Evolutionary conservation across 2,797 vertebrate genomes (phyloP).

Genomic region (Phrynocephalus vlangalii): DNA sequence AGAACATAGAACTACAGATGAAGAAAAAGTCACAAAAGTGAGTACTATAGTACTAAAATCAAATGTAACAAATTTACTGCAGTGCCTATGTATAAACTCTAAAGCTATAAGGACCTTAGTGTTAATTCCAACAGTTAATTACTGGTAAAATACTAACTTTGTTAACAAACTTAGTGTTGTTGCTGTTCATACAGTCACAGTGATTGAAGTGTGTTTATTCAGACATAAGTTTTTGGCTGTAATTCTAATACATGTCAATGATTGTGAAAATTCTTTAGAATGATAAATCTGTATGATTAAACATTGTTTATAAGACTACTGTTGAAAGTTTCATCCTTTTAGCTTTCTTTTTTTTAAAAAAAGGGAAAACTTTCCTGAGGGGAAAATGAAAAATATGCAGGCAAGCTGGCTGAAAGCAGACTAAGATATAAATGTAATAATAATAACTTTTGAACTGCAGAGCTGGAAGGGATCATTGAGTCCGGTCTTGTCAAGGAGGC

Average conservation of each 20-base stretch:
- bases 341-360: background rate
- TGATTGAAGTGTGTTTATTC: background rate
- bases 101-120: background rate
- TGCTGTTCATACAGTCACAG: background rate
- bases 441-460: too few relatives aligned
- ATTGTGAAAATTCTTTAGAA: background rate
- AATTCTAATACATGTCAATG: background rate
- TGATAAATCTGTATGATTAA: background rate
- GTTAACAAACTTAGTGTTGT: background rate
- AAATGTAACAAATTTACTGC: background rate
- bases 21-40: background rate
- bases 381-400: background rate
- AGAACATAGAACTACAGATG: conserved; percentile 5
- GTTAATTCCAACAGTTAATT: background rate
- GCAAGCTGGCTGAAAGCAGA: too few relatives aligned
- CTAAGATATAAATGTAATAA: too few relatives aligned
- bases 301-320: background rate
- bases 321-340: background rate
- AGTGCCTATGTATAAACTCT: background rate
- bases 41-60: background rate
- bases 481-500: too few relatives aligned
- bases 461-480: too few relatives aligned
- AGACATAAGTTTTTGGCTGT: background rate
- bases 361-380: background rate
- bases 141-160: background rate